Conservation (phyloP, 2,797 vertebrate genomes). For the Pitangus sulphuratus region DNA sequence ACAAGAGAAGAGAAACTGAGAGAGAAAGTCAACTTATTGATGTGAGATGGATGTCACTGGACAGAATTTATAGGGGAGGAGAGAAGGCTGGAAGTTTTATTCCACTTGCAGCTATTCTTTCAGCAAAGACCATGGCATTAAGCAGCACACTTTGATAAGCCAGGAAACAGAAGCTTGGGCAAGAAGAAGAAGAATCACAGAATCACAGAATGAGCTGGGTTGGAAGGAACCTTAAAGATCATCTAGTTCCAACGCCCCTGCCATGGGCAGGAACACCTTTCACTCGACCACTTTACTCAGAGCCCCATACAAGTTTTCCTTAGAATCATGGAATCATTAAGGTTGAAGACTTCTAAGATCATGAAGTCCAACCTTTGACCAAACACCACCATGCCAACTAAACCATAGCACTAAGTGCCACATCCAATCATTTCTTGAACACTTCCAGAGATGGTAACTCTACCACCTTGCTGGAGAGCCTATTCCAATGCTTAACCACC, state of each 20-base stretch:
- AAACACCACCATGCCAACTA: neutral
- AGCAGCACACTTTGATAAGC: neutral
- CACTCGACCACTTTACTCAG: neutral
- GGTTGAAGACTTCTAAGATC: neutral
- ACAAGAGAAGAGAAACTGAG: neutral
- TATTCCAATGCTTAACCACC: neutral
- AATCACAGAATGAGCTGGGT: neutral
- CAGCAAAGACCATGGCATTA: neutral
- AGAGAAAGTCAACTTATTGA: fast-evolving
- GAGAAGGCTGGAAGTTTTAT: neutral
- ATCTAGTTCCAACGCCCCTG: neutral
- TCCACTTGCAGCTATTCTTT: neutral
- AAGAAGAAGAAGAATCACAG: neutral
- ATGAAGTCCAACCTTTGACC: neutral
- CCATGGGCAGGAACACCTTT: neutral
- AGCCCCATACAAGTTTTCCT: neutral
- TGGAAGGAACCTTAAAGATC: neutral
- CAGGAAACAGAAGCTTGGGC: neutral
- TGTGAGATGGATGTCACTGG: neutral
- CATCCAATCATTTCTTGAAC: neutral
- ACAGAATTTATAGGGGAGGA: neutral
- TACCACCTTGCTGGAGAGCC: neutral
- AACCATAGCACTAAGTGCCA: neutral
- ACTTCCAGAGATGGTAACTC: neutral
- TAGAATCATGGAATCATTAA: neutral